Conservation (phyloP, 2,888 invertebrate species). For the Loripinus fragilis region DNA sequence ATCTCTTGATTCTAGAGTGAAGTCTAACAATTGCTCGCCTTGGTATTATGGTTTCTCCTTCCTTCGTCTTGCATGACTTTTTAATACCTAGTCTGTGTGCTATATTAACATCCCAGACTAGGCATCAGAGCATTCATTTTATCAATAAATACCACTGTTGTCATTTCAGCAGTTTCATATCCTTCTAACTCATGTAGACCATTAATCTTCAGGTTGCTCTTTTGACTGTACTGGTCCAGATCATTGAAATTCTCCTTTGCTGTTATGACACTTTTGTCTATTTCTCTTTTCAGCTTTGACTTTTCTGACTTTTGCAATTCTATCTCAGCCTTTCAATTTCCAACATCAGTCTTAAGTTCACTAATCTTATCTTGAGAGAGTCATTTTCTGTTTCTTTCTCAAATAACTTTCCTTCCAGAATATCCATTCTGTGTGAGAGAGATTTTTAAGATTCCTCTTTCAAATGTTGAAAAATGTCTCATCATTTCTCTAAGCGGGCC, state of each 20-base stretch:
- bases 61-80: neutral
- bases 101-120: neutral
- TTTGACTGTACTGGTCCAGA: neutral
- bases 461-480: too few species aligned
- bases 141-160: neutral
- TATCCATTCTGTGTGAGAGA: too few species aligned
- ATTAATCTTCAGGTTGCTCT: neutral
- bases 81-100: neutral
- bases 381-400: too few species aligned
- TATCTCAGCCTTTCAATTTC: neutral
- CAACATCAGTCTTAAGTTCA: neutral
- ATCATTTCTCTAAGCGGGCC: too few species aligned
- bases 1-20: neutral
- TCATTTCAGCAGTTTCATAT: constrained; percentile 3
- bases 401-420: too few species aligned
- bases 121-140: neutral
- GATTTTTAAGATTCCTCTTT: too few species aligned
- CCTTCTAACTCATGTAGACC: neutral
- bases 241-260: neutral
- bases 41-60: neutral
- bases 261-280: neutral
- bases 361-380: too few species aligned
- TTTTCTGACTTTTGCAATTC: neutral
- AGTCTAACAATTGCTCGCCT: neutral
- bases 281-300: neutral